phyloP scores from a whole-genome alignment of 2,797 vertebrate species.

The Chaenodraco wilsoni region DNA sequence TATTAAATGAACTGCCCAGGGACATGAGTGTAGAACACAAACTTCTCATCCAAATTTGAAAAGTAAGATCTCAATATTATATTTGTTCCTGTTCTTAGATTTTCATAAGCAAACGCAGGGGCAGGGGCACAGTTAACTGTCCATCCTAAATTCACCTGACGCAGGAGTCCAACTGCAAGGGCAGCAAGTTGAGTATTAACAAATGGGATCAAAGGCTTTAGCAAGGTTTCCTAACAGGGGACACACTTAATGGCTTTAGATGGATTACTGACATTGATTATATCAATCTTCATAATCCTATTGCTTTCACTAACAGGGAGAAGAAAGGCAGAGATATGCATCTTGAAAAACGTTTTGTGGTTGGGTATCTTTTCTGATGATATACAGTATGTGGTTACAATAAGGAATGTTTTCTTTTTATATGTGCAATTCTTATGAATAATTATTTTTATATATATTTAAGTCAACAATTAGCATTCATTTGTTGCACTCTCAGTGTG shows the following conservation, averaged over 20 bases:
- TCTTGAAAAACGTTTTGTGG: background rate
- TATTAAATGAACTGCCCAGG: background rate
- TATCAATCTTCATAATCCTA: slow-evolving; percentile 75
- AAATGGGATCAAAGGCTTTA: slow-evolving; percentile 78
- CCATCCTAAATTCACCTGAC: slow-evolving; percentile 46
- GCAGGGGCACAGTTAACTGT: slow-evolving; percentile 10
- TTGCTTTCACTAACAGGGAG: slow-evolving; percentile 48
- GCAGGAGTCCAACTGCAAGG: slow-evolving; percentile 68
- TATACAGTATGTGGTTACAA: slow-evolving; percentile 19
- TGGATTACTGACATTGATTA: slow-evolving; percentile 75
- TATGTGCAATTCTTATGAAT: slow-evolving; percentile 48
- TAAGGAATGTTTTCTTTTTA: slow-evolving; percentile 48
- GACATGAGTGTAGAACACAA: background rate
- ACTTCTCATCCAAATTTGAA: background rate
- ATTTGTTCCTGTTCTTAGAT: background rate
- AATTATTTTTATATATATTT: slow-evolving; percentile 22
- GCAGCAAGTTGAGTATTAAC: slow-evolving; percentile 80
- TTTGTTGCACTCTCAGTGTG: slow-evolving; percentile 30
- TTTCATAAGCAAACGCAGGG: slow-evolving; percentile 1
- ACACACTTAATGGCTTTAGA: slow-evolving; percentile 75
- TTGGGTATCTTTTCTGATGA: slow-evolving; percentile 6
- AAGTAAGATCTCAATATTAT: background rate
- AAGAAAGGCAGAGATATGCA: slow-evolving; percentile 22
- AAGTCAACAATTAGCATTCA: slow-evolving; percentile 26
- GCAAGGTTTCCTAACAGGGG: slow-evolving; percentile 77